Base-by-base conservation (phyloP, 2,888 invertebrate species). In the Hetaerina titia region DNA sequence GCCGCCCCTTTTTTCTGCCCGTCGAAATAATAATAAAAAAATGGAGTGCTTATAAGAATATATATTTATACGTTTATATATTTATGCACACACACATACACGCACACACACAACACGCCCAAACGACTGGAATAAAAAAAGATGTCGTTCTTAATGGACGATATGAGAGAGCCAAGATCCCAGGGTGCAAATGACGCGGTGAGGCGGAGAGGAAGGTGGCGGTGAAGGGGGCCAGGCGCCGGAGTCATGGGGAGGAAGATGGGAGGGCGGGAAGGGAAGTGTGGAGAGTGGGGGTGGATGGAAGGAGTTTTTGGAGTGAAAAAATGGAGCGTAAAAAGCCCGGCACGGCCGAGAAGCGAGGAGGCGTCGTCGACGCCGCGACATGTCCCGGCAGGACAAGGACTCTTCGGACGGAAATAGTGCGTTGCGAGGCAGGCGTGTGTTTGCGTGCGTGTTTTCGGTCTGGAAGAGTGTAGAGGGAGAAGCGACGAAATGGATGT, bases 311-410 rank as follows among this genome's bases (percentile, higher is more conserved):
- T 22, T 22, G 69, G 19, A 25, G 11, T 56, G 57, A 89, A 57
- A 92, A 92, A 92, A 92, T 92, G 69, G 69, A n/a, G 92, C 92
- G 92, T 69, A 92, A 92, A 92, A 92, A 81, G 64, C 31, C 63
- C n/a, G 89, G 45, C 63, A 64, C 63, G 45, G 90, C 19, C 64
- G 90, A 60, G 64, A 45, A 69, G 56, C 19, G 69, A 22, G 45
- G 64, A 69, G 90, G 90, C 45, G 90, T 90, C 17, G 90, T 45
- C 22, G 69, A 17, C 8, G 45, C 45, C 45, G 89, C 89, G 89
- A 89, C 89, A 89, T 89, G 92, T 74, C 90, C 45, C 69, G 69
- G 69, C 69, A 64, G 90, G 64, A 90, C 90, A 90, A 63, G 63
- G 22, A 69, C 45, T 69, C 92, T 64, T 45, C 92, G 25, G 25